Conservation (phyloP, 2,888 invertebrate species). For the Esperia sulphurella region DNA sequence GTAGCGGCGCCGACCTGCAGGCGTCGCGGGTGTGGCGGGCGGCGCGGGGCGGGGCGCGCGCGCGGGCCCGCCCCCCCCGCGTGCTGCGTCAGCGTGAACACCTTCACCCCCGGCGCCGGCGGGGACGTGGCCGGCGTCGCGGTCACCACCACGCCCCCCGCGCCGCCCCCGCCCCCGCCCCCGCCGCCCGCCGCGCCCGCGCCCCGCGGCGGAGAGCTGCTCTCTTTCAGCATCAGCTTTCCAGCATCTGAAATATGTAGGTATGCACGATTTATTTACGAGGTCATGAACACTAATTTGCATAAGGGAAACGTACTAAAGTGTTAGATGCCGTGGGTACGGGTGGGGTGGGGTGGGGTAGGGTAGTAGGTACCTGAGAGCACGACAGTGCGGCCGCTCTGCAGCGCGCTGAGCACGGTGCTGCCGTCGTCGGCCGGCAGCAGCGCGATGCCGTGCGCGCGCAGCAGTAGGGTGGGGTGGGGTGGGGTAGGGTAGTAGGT, state of each 20-base stretch:
- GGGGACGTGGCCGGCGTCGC: conserved; percentile 40
- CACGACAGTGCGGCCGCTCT: conserved; percentile 91
- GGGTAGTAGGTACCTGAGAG: conserved; percentile 83
- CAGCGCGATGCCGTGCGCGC: conserved; percentile 92
- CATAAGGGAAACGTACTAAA: too few relatives aligned
- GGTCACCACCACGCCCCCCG: conserved; percentile 29
- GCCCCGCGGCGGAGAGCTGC: conserved; percentile 19
- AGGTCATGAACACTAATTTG: too few relatives aligned
- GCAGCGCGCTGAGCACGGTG: conserved; percentile 88
- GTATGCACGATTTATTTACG: too few relatives aligned
- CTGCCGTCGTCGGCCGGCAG: conserved; percentile 86
- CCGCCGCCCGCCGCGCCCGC: conserved; percentile 7
- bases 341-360: too few relatives aligned
- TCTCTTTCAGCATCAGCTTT: conserved; percentile 84
- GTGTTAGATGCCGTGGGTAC: too few relatives aligned
- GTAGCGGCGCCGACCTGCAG: not conserved
- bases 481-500: too few relatives aligned
- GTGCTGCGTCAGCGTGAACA: conserved; percentile 47
- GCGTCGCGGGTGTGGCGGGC: not conserved
- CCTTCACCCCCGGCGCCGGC: conserved; percentile 42
- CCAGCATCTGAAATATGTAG: conserved; percentile 81
- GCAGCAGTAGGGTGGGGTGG: too few relatives aligned
- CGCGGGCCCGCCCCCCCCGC: conserved; percentile 9
- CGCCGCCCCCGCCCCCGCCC: conserved; percentile 7
- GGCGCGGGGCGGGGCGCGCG: not conserved